A percentile compares a stretch with the other conserved stretches of the same genome.
These are phyloP conservation scores for Oncorhynchus kisutch DNA, from an alignment of 2,113 vertebrate genomes.

Conservation along the genomic window DNA sequence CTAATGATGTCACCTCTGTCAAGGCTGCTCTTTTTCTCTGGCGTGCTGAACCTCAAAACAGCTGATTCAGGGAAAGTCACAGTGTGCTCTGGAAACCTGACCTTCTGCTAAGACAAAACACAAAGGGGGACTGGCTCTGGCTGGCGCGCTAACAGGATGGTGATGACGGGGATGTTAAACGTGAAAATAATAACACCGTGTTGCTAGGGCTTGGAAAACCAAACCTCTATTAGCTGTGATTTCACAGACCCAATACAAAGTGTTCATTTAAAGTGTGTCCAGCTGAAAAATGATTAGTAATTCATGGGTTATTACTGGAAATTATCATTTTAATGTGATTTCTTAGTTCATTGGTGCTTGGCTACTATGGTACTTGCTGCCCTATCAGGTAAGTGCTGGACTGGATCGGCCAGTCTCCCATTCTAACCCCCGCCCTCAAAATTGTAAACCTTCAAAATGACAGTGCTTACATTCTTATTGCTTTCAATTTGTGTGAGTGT, in stretches of 20 bases:
- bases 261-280: not conserved
- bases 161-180: conserved; percentile 46
- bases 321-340: too few species aligned
- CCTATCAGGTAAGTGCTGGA: not conserved
- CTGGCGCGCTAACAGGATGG: conserved; percentile 60
- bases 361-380: too few species aligned
- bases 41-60: conserved; percentile 76
- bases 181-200: conserved; percentile 73
- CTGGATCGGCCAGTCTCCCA: not conserved
- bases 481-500: conserved; percentile 25
- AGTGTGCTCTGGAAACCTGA: conserved; percentile 74
- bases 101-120: conserved; percentile 93
- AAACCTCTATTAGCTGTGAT: not conserved
- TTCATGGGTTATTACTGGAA: too few species aligned
- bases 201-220: conserved; percentile 27
- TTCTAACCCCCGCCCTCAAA: not conserved
- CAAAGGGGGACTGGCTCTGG: conserved; percentile 40
- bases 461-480: not conserved
- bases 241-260: not conserved
- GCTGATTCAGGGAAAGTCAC: conserved; percentile 81
- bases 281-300: too few species aligned
- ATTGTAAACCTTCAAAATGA: conserved; percentile 9
- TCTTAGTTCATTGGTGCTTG: too few species aligned
- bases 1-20: conserved; percentile 75
- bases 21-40: conserved; percentile 79